Conservation (phyloP, 2,113 vertebrate species). For the Labeo catla region DNA sequence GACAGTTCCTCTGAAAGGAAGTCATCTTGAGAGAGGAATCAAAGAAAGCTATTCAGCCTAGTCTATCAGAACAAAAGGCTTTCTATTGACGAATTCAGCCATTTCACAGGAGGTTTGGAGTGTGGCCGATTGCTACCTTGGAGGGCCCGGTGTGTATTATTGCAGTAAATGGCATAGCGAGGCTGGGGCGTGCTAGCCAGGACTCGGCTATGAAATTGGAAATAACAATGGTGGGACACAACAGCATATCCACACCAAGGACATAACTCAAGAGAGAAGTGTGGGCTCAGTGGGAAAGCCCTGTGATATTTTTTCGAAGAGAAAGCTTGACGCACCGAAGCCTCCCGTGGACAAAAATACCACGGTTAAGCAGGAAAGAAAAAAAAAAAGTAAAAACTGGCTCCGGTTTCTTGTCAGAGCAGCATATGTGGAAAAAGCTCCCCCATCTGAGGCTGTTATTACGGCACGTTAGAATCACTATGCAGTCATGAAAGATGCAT, state of each 20-base stretch:
- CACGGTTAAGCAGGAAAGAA: constrained; percentile 52
- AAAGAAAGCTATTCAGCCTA: constrained; percentile 58
- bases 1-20: constrained; percentile 58
- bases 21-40: constrained; percentile 59
- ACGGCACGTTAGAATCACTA: constrained; percentile 69
- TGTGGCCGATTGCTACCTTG: constrained; percentile 65
- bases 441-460: constrained; percentile 57
- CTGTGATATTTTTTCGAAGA: constrained; percentile 49
- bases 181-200: constrained; percentile 68
- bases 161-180: constrained; percentile 72
- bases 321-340: constrained; percentile 24
- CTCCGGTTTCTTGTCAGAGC: background rate
- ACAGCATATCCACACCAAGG: constrained; percentile 72
- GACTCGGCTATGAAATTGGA: constrained; percentile 71
- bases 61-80: constrained; percentile 64
- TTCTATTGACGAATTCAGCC: constrained; percentile 76
- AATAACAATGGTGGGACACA: constrained; percentile 72
- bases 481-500: constrained; percentile 72
- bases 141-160: constrained; percentile 72
- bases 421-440: constrained; percentile 30
- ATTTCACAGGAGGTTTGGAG: constrained; percentile 73
- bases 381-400: background rate
- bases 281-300: constrained; percentile 51
- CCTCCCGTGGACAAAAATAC: constrained; percentile 62
- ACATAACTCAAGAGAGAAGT: constrained; percentile 61